Evolutionary conservation across 2,888 invertebrate species (phyloP).

Genomic region (Rotaria magnacalcarata): DNA sequence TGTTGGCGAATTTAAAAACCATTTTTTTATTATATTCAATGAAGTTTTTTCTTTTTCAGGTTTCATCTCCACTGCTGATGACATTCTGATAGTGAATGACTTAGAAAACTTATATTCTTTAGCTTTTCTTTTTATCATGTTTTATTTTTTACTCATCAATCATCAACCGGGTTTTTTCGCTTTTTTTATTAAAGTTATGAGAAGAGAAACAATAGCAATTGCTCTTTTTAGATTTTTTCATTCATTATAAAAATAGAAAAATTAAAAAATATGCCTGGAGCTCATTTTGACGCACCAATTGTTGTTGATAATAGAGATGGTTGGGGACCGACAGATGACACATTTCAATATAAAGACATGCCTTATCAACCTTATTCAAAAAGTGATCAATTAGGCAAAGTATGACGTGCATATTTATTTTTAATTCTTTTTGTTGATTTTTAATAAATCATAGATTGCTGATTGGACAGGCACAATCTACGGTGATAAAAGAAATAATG

Average conservation of each 20-base stretch:
- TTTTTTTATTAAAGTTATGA: too few species aligned
- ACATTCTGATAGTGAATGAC: neutral
- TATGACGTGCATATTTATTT: slow-evolving; percentile 55
- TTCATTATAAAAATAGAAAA: neutral
- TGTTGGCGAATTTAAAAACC: neutral
- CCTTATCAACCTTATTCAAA: slow-evolving; percentile 99
- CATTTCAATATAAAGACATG: slow-evolving; percentile 87
- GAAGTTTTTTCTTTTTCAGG: neutral
- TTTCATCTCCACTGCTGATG: neutral
- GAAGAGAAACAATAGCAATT: too few species aligned
- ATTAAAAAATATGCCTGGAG: neutral
- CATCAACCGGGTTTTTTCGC: too few species aligned
- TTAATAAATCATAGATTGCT: slow-evolving; percentile 62
- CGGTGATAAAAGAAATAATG: slow-evolving; percentile 83
- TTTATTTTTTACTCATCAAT: neutral
- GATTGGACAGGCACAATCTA: slow-evolving; percentile 93
- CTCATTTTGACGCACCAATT: slow-evolving; percentile 29
- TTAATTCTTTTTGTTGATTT: neutral
- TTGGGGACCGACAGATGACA: slow-evolving; percentile 93
- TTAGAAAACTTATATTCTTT: neutral
- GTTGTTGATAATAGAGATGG: slow-evolving; percentile 70
- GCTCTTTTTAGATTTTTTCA: neutral
- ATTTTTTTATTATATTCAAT: neutral
- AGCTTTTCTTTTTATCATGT: neutral
- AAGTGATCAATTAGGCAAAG: slow-evolving; percentile 93